Conservation (phyloP, 2,113 vertebrate genomes). For the Seriola aureovittata region DNA sequence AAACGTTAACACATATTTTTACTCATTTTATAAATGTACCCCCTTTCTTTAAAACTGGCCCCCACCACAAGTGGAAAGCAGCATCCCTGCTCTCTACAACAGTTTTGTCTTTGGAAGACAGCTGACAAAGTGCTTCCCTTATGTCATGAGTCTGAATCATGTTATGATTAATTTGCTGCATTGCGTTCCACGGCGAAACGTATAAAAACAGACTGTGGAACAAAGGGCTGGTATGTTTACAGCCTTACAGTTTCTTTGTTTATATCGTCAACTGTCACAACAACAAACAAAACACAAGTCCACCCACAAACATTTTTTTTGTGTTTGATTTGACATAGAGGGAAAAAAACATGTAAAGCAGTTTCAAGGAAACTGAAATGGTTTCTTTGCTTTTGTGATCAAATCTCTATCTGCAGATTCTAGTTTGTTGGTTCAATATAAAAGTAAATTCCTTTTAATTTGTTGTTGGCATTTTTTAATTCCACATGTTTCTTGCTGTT, state of each 20-base stretch:
- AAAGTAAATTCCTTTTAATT: background rate
- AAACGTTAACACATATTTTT: background rate
- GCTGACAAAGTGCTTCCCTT: background rate
- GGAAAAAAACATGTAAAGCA: background rate
- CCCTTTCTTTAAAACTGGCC: background rate
- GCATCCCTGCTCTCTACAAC: background rate
- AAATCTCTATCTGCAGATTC: background rate
- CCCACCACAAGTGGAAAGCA: no score
- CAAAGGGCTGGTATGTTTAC: conserved; percentile 28
- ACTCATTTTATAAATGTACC: background rate
- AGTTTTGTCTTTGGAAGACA: background rate
- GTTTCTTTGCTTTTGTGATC: background rate
- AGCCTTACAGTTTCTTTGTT: conserved; percentile 31
- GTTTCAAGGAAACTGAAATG: background rate
- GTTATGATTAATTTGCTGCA: conserved; percentile 44
- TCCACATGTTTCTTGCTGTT: no score
- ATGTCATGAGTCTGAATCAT: conserved; percentile 27
- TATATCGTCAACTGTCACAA: conserved; percentile 23
- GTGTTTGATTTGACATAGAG: background rate
- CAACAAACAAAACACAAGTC: conserved; percentile 35
- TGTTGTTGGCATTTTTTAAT: no score
- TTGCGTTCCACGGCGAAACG: background rate
- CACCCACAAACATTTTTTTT: background rate
- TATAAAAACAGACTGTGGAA: conserved; percentile 5
- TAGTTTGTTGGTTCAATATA: background rate